Conservation (phyloP, 2,113 vertebrate genomes). For the Eupsittula cactorum region DNA sequence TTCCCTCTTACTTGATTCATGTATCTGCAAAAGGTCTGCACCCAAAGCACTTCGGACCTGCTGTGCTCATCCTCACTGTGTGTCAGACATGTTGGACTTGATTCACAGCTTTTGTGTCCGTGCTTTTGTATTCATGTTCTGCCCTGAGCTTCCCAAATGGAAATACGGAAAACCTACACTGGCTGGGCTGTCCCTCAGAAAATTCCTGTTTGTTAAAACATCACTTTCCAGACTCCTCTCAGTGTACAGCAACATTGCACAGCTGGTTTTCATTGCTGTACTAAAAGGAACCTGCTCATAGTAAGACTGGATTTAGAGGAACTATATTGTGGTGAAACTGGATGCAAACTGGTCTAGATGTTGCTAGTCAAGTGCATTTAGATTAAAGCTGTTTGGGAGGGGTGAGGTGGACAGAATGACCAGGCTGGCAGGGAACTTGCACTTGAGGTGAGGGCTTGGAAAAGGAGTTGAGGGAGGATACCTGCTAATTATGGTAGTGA, state of each 20-base stretch:
- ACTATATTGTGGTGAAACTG: not conserved
- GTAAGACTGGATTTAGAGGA: not conserved
- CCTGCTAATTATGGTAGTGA: not conserved
- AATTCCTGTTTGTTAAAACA: not conserved
- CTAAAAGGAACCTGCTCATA: not conserved
- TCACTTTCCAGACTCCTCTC: not conserved
- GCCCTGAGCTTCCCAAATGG: not conserved
- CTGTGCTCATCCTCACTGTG: not conserved
- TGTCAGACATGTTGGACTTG: not conserved
- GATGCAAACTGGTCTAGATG: not conserved
- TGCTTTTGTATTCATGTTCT: not conserved
- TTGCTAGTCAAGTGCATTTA: not conserved
- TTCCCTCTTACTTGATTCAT: not conserved
- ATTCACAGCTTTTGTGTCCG: not conserved
- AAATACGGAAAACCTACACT: not conserved
- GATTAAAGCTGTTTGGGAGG: not conserved
- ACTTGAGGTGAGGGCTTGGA: not conserved
- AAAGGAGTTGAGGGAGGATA: not conserved
- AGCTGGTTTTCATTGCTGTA: not conserved
- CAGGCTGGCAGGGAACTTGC: not conserved
- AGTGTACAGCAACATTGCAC: not conserved
- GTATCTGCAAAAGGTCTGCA: not conserved
- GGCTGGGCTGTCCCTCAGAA: not conserved
- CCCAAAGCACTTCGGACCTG: not conserved
- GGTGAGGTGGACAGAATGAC: not conserved